These are phyloP conservation scores for Sinohyriopsis cumingii DNA, from an alignment of 2,888 invertebrate genomes.

Conservation along the genomic window DNA sequence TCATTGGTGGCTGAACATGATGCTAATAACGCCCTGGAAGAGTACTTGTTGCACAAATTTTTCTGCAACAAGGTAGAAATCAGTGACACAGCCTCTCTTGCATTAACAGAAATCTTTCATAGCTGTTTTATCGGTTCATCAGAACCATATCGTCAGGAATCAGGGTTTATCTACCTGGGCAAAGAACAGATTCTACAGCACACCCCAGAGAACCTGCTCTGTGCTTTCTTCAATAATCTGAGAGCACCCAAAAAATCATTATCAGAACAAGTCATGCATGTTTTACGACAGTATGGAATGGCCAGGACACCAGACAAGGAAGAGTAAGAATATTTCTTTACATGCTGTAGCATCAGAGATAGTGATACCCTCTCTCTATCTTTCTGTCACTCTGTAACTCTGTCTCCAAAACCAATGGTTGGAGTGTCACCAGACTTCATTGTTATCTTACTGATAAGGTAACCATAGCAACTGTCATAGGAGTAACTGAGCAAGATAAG, in stretches of 20 bases:
- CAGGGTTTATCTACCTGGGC: constrained; percentile 67
- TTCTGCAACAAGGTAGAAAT: constrained; percentile 47
- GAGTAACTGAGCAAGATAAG: too few species aligned
- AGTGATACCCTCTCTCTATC: too few species aligned
- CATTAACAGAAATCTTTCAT: constrained; percentile 69
- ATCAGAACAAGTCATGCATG: constrained; percentile 61
- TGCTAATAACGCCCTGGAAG: constrained; percentile 62
- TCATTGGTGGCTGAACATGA: constrained; percentile 56
- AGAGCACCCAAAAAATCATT: constrained; percentile 63
- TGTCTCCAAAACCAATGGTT: too few species aligned
- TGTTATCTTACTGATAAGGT: too few species aligned
- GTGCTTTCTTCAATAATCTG: constrained; percentile 61
- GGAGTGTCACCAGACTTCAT: too few species aligned
- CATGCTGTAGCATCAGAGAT: neutral
- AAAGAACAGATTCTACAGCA: constrained; percentile 67
- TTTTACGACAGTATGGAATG: constrained; percentile 65
- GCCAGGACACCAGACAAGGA: constrained; percentile 62
- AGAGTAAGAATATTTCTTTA: constrained; percentile 33
- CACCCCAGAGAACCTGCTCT: constrained; percentile 64
- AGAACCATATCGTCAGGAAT: constrained; percentile 47
- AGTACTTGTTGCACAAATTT: constrained; percentile 61
- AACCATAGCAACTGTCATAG: too few species aligned
- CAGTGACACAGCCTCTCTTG: constrained; percentile 56
- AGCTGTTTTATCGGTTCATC: constrained; percentile 63
- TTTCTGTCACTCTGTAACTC: neutral